These are phyloP conservation scores for Aegithalos caudatus DNA, from an alignment of 2,113 vertebrate species.

Conservation along the genomic window DNA sequence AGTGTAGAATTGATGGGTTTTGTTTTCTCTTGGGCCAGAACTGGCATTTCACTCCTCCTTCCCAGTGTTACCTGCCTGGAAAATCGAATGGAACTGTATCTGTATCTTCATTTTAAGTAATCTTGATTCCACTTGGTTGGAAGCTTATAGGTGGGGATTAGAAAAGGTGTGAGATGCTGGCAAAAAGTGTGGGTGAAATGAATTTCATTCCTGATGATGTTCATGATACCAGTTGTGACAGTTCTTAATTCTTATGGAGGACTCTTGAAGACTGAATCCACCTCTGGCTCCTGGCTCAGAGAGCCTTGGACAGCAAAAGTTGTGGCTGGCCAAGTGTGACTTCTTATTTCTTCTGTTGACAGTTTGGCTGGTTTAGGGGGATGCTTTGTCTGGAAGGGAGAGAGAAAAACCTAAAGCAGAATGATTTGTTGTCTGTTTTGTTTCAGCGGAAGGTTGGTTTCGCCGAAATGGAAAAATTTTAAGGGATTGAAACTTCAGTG, in stretches of 20 bases:
- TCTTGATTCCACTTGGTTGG: background rate
- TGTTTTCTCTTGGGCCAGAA: background rate
- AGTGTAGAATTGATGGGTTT: background rate
- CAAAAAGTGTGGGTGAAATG: background rate
- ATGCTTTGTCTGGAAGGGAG: background rate
- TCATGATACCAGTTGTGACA: background rate
- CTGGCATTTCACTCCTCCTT: background rate
- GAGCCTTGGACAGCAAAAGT: background rate
- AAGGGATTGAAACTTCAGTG: conserved; percentile 96
- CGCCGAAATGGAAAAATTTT: conserved; percentile 99
- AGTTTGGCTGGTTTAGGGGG: background rate
- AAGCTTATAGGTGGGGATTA: background rate
- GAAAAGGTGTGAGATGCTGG: background rate
- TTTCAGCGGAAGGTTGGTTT: conserved; percentile 93
- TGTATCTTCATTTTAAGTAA: background rate
- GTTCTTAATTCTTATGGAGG: background rate
- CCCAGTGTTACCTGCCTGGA: background rate
- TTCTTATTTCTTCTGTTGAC: background rate
- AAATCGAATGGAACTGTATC: fast-evolving
- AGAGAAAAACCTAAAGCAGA: background rate
- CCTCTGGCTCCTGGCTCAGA: background rate
- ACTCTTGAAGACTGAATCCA: background rate
- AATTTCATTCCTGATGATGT: background rate
- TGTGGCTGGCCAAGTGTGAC: fast-evolving
- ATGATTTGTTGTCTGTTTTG: background rate